Percentiles rank a stretch among this genome's conserved stretches.
Conservation (phyloP, 1,140 invertebrate species). For the Sitophilus oryzae region DNA sequence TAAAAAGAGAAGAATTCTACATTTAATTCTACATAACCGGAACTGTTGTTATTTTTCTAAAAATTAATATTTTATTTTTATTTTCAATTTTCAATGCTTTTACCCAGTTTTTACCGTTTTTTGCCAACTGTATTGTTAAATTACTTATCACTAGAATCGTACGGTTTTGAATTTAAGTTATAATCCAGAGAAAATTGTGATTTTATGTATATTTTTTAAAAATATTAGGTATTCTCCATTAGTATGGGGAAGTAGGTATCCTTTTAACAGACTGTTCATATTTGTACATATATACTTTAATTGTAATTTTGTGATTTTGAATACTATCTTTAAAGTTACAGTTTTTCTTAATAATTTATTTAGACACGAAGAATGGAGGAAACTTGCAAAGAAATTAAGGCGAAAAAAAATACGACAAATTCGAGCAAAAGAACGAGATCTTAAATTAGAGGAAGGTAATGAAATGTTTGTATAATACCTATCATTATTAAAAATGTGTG, state of each 20-base stretch:
- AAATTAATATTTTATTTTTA: too few relatives aligned
- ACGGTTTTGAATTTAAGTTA: too few relatives aligned
- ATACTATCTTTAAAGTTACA: conserved; percentile 25
- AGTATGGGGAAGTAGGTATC: conserved; percentile 43
- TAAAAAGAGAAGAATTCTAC: too few relatives aligned
- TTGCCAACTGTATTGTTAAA: too few relatives aligned
- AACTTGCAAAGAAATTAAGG: conserved; percentile 45
- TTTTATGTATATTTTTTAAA: too few relatives aligned
- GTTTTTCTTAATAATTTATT: conserved; percentile 42
- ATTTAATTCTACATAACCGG: too few relatives aligned
- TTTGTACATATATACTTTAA: background rate
- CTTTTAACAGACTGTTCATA: conserved; percentile 35
- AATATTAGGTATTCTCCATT: too few relatives aligned
- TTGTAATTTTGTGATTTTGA: background rate
- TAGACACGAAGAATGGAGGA: conserved; percentile 46
- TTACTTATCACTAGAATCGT: too few relatives aligned
- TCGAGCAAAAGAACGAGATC: conserved; percentile 40
- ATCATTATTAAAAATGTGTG: background rate
- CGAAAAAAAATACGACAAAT: conserved; percentile 43
- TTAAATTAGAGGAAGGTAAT: conserved; percentile 33
- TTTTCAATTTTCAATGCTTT: too few relatives aligned
- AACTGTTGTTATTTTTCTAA: too few relatives aligned
- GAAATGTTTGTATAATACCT: background rate
- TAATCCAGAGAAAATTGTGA: too few relatives aligned
- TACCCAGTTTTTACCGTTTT: too few relatives aligned